Evolutionary conservation across 2,888 invertebrate genomes (phyloP).

Genomic region (Hartigia nigra): DNA sequence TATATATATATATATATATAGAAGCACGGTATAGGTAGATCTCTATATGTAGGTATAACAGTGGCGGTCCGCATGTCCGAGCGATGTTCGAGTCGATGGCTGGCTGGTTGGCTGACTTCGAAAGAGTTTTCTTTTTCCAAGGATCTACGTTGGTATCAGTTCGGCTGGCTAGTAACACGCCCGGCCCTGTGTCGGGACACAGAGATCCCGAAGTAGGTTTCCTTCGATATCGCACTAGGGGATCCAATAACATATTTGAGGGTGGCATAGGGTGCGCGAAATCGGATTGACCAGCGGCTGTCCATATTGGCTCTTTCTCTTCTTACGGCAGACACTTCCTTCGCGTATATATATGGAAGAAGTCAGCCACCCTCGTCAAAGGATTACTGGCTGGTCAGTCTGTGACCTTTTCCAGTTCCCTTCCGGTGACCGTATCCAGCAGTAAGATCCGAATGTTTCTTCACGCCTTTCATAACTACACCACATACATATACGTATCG

Average conservation of each 20-base stretch:
- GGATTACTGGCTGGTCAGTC: slow-evolving; percentile 21
- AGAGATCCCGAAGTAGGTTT: slow-evolving; percentile 7
- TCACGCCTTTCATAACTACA: neutral
- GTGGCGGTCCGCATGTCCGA: slow-evolving; percentile 30
- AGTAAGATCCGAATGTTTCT: neutral
- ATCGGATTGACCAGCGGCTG: slow-evolving; percentile 60
- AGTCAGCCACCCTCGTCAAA: slow-evolving; percentile 17
- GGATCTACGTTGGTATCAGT: slow-evolving; percentile 6
- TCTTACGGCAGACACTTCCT: neutral
- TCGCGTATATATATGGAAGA: neutral
- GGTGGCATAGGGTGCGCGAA: slow-evolving; percentile 51
- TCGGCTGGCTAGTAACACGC: slow-evolving; percentile 10
- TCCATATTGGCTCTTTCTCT: slow-evolving; percentile 52
- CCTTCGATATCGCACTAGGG: slow-evolving; percentile 43
- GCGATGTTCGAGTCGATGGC: slow-evolving; percentile 31
- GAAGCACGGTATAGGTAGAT: slow-evolving; percentile 21
- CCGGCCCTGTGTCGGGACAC: slow-evolving; percentile 15
- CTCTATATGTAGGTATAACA: slow-evolving; percentile 19
- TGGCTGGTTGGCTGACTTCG: neutral
- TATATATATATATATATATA: too few relatives aligned
- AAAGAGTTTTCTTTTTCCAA: neutral
- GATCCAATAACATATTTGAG: slow-evolving; percentile 62
- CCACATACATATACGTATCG: neutral
- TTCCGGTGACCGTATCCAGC: neutral
- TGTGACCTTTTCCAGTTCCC: slow-evolving; percentile 15